Base-by-base conservation (phyloP, 2,888 invertebrate genomes). In the Trichopria drosophilae region DNA sequence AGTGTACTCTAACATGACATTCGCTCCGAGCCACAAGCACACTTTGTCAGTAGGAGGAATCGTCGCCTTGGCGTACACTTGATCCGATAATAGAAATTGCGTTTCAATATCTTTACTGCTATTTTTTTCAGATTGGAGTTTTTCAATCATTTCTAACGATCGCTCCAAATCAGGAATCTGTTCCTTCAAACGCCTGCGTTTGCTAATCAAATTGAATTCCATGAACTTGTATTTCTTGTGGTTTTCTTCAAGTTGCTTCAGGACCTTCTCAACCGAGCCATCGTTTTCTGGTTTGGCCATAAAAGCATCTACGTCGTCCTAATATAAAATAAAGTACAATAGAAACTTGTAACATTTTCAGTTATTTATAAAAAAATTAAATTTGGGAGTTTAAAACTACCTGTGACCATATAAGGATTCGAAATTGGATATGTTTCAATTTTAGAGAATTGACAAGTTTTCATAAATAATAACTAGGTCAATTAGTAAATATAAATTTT, bases 221-320 rank as follows among this genome's bases (percentile, higher is more conserved):
- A 98, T 94, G 73, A 93, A 93, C 78, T 96, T 95, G 76, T 97
- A 97, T 81, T 97, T 96, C 53, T 88, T 88, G 78, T 95, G 93
- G 71, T 90, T 90, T 71, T 96, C 96, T 72, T 98, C 96, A 52
- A 97, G 79, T 66, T 82, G 84, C 67, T 87, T 87, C 43, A 97
- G 78, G 12, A 94, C 94, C 72, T 86, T 85, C 65, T 96, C 93
- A 3, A 89, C 91, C 56, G 87, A 85, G 40, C 85, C 87, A 58
- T 83, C 83, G 71, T 93, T 93, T 68, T 91, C 93, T 12, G 88
- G 80, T 64, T 83, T 79, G 55, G 82, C 82, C 94, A 98, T 94
- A 76, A 87, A 98, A 49, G 86, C 84, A 71, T 97, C 94, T 26
- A 98, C 95, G 85, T 98, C 94, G 71, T 96, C 96, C 90, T 91